A percentile compares a stretch with the other conserved stretches of the same genome.
Conservation (phyloP, 35 echinoderm and acorn worm genomes). For the Ophioderma brevispina region DNA sequence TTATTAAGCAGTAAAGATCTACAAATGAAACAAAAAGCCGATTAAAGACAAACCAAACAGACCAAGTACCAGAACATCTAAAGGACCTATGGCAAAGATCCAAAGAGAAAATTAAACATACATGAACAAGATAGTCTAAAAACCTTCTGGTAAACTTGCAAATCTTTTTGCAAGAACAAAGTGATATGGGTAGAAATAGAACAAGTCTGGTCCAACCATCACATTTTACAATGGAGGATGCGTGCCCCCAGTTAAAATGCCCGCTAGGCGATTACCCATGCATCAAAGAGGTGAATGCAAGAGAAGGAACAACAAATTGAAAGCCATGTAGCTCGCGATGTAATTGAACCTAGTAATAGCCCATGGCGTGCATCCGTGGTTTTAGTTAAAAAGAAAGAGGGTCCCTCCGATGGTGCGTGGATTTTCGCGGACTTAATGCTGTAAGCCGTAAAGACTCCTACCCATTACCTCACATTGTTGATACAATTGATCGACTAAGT, state of each 20-base stretch:
- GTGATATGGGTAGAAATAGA: background rate
- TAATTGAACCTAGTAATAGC: conserved; percentile 38
- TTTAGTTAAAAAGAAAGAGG: conserved; percentile 55
- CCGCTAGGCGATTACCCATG: conserved; percentile 41
- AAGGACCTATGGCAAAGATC: background rate
- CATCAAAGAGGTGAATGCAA: conserved; percentile 45
- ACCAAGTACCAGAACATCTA: background rate
- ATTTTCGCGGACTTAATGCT: conserved; percentile 42
- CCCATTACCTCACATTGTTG: conserved; percentile 51
- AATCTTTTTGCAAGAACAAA: background rate
- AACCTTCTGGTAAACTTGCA: background rate
- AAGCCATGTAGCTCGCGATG: conserved; percentile 20
- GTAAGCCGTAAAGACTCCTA: conserved; percentile 57
- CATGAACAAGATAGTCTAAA: background rate
- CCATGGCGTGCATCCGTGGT: conserved; percentile 65
- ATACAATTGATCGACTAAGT: conserved; percentile 17
- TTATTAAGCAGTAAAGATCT: background rate
- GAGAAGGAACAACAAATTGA: conserved; percentile 57
- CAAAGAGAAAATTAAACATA: background rate
- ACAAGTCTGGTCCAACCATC: conserved; percentile 7
- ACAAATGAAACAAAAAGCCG: background rate
- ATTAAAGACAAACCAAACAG: background rate
- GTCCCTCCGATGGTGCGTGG: conserved; percentile 31
- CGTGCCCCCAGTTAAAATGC: conserved; percentile 28
- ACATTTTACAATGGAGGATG: background rate